These are phyloP conservation scores for Physeter macrocephalus DNA, from an alignment of 2,113 vertebrate genomes.

Conservation along the genomic window DNA sequence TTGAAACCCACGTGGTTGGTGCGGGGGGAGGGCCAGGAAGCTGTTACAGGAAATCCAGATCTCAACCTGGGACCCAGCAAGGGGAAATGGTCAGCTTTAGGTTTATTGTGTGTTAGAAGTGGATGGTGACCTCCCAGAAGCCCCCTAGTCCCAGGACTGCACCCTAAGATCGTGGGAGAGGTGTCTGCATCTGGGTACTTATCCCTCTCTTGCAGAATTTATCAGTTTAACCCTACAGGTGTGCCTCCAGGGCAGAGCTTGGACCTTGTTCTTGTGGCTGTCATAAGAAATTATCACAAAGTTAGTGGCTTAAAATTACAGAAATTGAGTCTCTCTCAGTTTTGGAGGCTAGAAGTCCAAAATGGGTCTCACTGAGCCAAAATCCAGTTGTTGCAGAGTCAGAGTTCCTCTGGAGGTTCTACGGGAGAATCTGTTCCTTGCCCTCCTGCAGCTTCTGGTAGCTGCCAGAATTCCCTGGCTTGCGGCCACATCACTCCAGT, in stretches of 20 bases:
- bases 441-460: neutral
- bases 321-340: neutral
- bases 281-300: neutral
- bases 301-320: neutral
- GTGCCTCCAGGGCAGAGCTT: neutral
- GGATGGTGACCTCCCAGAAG: neutral
- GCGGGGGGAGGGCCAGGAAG: neutral
- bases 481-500: neutral
- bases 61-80: neutral
- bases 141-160: neutral
- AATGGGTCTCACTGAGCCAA: neutral
- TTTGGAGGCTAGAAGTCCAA: neutral
- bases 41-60: neutral
- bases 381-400: neutral
- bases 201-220: neutral
- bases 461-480: neutral
- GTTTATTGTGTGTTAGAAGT: neutral
- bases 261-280: neutral
- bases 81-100: neutral
- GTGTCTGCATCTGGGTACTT: neutral
- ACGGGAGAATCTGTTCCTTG: neutral
- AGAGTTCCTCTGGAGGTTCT: neutral
- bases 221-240: neutral
- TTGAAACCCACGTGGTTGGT: neutral
- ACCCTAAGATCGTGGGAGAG: neutral